These are phyloP conservation scores for Cerceris rybyensis DNA, from an alignment of 2,888 invertebrate species.

Conservation along the genomic window DNA sequence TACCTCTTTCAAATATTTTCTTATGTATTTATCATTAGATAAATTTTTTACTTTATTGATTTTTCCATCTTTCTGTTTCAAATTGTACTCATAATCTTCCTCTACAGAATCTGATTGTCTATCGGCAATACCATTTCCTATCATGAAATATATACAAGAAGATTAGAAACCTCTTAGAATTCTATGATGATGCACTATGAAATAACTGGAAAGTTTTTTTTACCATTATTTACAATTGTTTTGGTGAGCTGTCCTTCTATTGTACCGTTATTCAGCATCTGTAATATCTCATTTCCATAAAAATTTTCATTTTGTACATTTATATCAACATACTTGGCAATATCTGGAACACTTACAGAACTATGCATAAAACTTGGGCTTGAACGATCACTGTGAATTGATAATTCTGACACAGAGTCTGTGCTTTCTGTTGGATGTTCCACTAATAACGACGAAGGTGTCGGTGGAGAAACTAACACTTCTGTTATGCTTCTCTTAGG, in stretches of 20 bases:
- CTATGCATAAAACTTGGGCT: conserved; percentile 66
- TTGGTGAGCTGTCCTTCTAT: conserved; percentile 76
- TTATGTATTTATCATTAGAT: conserved; percentile 26
- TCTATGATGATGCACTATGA: not conserved
- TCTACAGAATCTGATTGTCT: conserved; percentile 14
- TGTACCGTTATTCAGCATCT: conserved; percentile 17
- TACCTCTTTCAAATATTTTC: conserved; percentile 53
- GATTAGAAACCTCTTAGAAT: not conserved
- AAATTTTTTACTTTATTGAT: conserved; percentile 21
- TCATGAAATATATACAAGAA: conserved; percentile 11
- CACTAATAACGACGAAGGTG: conserved; percentile 69
- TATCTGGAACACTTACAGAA: conserved; percentile 64
- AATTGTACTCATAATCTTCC: conserved; percentile 22
- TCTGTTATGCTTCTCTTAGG: conserved; percentile 57
- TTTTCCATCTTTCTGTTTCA: conserved; percentile 17
- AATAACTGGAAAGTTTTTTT: not conserved
- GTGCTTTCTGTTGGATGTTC: conserved; percentile 70
- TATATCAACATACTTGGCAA: conserved; percentile 31
- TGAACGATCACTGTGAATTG: conserved; percentile 66
- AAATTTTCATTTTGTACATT: conserved; percentile 50
- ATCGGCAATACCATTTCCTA: conserved; percentile 19
- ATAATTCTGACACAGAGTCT: conserved; percentile 72
- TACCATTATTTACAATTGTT: conserved; percentile 76
- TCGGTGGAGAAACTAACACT: conserved; percentile 55
- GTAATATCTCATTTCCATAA: conserved; percentile 10